Evolutionary conservation across 2,113 vertebrate species (phyloP).

Genomic region (Gnathonemus longibarbis): DNA sequence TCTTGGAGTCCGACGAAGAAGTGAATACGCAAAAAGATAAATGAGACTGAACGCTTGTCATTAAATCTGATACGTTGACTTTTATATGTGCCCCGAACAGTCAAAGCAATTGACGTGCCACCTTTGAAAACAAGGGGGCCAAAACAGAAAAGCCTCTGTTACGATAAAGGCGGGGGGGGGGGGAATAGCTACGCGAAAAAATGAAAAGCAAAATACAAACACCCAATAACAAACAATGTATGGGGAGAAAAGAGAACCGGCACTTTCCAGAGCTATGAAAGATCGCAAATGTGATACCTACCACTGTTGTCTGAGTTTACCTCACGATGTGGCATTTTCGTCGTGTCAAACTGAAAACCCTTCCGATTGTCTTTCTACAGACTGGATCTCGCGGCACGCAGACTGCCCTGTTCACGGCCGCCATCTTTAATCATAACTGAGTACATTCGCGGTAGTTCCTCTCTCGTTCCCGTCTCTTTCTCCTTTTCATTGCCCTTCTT

Average conservation of each 20-base stretch:
- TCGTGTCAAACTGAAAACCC: conserved; percentile 45
- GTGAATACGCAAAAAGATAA: conserved; percentile 40
- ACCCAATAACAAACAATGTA: conserved; percentile 36
- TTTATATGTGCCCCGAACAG: conserved; percentile 46
- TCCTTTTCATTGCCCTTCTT: conserved; percentile 1
- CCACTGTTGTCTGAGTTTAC: conserved; percentile 43
- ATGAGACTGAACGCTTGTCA: conserved; percentile 38
- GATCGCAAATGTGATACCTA: conserved; percentile 48
- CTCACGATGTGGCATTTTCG: conserved; percentile 46
- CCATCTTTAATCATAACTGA: conserved; percentile 72
- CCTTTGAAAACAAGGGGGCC: conserved; percentile 48
- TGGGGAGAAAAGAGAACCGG: conserved; percentile 33
- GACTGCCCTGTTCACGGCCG: conserved; percentile 63
- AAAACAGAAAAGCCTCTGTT: conserved; percentile 38
- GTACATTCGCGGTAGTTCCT: conserved; percentile 63
- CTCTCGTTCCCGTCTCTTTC: conserved; percentile 26
- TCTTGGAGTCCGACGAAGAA: conserved; percentile 21
- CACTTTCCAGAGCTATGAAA: conserved; percentile 32
- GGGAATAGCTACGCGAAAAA: conserved; percentile 22
- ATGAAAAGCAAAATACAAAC: conserved; percentile 33
- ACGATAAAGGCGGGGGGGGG: conserved; percentile 5
- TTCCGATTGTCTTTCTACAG: conserved; percentile 54
- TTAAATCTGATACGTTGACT: conserved; percentile 37
- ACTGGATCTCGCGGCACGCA: conserved; percentile 54
- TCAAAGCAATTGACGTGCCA: conserved; percentile 57